Percentiles rank a stretch among this genome's conserved stretches.
Conservation (phyloP, 53 echinoderm and acorn worm genomes). For the Patiria pectinifera region DNA sequence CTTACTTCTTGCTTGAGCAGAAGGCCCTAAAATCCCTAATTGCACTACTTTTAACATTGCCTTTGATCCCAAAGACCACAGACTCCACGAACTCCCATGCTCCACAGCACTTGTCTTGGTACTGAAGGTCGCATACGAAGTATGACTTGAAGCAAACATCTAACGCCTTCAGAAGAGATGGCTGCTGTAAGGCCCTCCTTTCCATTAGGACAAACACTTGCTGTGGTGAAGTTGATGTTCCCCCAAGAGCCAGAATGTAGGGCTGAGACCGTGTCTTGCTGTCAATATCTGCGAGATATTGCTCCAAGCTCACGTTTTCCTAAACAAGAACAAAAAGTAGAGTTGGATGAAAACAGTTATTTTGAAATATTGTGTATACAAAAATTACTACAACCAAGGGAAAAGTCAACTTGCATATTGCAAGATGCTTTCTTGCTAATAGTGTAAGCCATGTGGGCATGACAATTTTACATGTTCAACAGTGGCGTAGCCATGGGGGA, state of each 20-base stretch:
- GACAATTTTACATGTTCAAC: background rate
- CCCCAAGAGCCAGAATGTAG: conserved; percentile 38
- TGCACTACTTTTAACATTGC: conserved; percentile 21
- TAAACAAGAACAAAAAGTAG: background rate
- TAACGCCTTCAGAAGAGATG: conserved; percentile 44
- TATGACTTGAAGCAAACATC: conserved; percentile 48
- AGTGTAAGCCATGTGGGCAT: background rate
- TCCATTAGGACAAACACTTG: background rate
- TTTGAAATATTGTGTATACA: background rate
- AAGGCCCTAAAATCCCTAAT: conserved; percentile 31
- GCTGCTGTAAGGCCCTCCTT: conserved; percentile 13
- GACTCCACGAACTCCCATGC: conserved; percentile 57
- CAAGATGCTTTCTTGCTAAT: background rate
- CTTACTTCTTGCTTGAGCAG: background rate
- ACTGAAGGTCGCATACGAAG: conserved; percentile 45
- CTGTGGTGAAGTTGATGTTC: background rate
- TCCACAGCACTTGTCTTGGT: conserved; percentile 43
- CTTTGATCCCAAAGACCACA: conserved; percentile 31
- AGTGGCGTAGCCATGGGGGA: no score
- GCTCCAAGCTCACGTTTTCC: conserved; percentile 33
- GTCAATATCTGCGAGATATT: conserved; percentile 33
- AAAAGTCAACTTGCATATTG: background rate
- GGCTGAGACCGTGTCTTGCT: conserved; percentile 28
- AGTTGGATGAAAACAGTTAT: background rate
- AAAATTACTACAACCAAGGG: background rate